Base-by-base conservation (phyloP, 2,113 vertebrate species). In the Paramormyrops kingsleyae region DNA sequence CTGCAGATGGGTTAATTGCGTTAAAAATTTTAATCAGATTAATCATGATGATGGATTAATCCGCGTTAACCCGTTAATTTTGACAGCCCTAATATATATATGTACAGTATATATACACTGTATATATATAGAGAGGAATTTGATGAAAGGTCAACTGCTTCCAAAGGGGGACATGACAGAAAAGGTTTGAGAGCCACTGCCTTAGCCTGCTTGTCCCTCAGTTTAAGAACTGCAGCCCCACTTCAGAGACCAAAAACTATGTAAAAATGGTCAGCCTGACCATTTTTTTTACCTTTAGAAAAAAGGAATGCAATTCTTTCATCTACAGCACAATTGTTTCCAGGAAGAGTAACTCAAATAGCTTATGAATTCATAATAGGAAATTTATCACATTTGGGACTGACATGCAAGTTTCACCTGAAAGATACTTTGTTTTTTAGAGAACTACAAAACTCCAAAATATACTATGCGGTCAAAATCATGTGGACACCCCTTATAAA, bases 201-300 rank as follows among this genome's bases (percentile, higher is more conserved):
- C 17, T 27, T 83, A 19, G 9, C 74, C 74, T 83, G 47, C 31
- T 39, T 44, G 17, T 50, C 47, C 62, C 70, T 31, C 24, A 56
- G 21, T 49, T 49, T 70, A 62, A 74, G 62, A 74, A 88, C 10
- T 88, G 87, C 56, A 88, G n/a, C 87, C 87, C 35, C 9, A 62
- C 0, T 42, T 24, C 52, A 6, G 44, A 66, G 46, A 70, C 12
- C 9, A 21, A 42, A n/a, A 10, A 5, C 44, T 47, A 4, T 52
- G 42, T 42, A 5, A 17, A 17, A 80, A 52, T 27, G 12, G n/a
- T n/a, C 27, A 42, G 47, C 31, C 27, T 31, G 17, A 21, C 19
- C 35, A 80, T 39, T 77, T 80, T 80, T 35, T 50, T 50, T 50
- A 80, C 39, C 39, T 13, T 80, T 39, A 42, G 24, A 62, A 62